A percentile compares a stretch with the other conserved stretches of the same genome.
phyloP scores from a whole-genome alignment of 2,797 vertebrate genomes.

The Podargus strigoides region DNA sequence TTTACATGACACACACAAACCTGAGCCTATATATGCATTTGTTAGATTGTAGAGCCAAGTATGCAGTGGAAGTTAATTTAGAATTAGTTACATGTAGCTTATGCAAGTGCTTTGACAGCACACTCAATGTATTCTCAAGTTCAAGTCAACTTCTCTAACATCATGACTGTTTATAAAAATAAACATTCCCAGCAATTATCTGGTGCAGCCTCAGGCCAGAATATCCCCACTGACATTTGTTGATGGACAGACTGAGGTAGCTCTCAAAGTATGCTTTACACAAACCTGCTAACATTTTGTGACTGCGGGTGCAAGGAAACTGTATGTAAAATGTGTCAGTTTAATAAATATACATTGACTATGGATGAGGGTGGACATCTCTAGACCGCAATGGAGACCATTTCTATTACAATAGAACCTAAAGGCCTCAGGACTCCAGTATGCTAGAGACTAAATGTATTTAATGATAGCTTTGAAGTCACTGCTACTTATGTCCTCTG shows the following conservation, averaged over 20 bases:
- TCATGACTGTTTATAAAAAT: background rate
- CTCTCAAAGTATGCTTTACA: background rate
- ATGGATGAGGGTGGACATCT: background rate
- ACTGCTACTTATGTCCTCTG: background rate
- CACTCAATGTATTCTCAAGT: background rate
- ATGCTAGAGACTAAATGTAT: background rate
- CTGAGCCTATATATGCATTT: background rate
- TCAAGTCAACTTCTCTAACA: background rate
- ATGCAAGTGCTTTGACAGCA: background rate
- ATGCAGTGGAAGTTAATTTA: background rate
- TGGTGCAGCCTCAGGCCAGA: background rate
- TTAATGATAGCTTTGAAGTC: background rate
- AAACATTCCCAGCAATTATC: background rate
- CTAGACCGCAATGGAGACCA: background rate
- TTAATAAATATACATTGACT: background rate
- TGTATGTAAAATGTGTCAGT: rapidly evolving
- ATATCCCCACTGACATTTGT: background rate
- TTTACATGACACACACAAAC: background rate
- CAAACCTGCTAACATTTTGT: background rate
- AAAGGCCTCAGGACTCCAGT: background rate
- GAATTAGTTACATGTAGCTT: background rate
- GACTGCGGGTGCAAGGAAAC: background rate
- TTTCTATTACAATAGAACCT: background rate
- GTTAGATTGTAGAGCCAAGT: background rate
- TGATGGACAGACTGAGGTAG: background rate